Percentiles rank a stretch among this genome's conserved stretches.
Evolutionary conservation across 2,113 vertebrate genomes (phyloP).

Genomic region (Phyllostomus hastatus): DNA sequence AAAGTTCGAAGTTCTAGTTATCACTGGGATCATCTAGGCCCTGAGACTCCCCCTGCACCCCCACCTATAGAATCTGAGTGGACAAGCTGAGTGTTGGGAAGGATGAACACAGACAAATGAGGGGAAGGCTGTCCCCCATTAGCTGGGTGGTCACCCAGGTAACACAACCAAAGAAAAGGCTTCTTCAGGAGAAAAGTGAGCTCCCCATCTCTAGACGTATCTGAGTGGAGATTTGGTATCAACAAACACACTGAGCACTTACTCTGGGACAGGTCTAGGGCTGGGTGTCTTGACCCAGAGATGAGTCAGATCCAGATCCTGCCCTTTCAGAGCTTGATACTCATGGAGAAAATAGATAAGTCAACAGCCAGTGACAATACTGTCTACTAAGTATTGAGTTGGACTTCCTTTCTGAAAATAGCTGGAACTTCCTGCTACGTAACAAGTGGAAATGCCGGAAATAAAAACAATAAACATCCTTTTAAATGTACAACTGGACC

Average conservation of each 20-base stretch:
- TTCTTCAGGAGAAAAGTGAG: not conserved
- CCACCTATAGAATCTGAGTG: not conserved
- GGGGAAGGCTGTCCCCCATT: not conserved
- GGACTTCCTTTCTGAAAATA: slow-evolving; percentile 63
- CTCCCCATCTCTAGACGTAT: not conserved
- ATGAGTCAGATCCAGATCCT: slow-evolving; percentile 49
- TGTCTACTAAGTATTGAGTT: not conserved
- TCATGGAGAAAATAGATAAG: slow-evolving; percentile 33
- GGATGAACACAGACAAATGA: not conserved
- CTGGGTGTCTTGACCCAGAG: not conserved
- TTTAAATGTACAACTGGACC: not conserved
- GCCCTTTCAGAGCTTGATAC: not conserved
- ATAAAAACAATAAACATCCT: slow-evolving; percentile 41
- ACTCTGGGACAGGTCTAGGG: not conserved
- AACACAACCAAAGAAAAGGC: not conserved
- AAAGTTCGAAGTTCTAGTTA: not conserved
- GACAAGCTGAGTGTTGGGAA: not conserved
- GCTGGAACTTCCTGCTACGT: slow-evolving; percentile 44
- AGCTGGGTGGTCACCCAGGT: not conserved
- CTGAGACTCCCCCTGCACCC: not conserved
- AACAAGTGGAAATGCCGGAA: slow-evolving; percentile 5
- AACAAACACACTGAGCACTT: not conserved
- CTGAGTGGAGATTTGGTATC: not conserved
- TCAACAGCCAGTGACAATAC: slow-evolving; percentile 46
- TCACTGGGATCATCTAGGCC: not conserved